Conservation (phyloP, 2,113 vertebrate species). For the Aegypius monachus region DNA sequence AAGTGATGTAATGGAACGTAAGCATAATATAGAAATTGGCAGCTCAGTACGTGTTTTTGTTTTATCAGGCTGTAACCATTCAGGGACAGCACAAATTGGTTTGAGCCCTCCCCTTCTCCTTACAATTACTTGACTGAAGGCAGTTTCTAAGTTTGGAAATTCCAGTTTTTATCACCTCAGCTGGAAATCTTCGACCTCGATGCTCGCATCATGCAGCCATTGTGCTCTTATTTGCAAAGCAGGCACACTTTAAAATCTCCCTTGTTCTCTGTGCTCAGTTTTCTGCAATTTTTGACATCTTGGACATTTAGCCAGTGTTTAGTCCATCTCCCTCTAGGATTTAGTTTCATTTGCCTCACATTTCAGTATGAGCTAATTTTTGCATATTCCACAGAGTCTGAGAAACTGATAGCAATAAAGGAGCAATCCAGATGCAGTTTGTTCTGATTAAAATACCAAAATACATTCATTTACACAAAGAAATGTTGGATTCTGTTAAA, state of each 20-base stretch:
- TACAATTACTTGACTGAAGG: neutral
- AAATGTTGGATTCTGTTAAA: neutral
- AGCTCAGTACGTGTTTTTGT: neutral
- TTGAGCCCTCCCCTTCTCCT: neutral
- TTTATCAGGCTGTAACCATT: neutral
- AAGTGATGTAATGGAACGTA: neutral
- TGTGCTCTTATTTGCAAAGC: neutral
- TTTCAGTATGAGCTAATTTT: neutral
- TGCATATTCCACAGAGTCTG: neutral
- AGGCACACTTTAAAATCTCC: neutral
- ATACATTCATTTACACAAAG: neutral
- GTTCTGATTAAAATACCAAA: neutral
- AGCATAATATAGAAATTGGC: neutral
- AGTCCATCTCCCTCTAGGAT: neutral
- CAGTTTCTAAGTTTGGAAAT: neutral
- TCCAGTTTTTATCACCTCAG: neutral
- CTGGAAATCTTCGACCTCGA: neutral
- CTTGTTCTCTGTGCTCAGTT: neutral
- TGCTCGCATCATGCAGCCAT: neutral
- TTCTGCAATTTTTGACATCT: neutral
- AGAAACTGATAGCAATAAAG: neutral
- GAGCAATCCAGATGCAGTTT: neutral
- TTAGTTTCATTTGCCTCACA: neutral
- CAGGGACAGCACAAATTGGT: neutral
- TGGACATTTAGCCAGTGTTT: neutral